These are phyloP conservation scores for Druon quercuslanigerum DNA, from an alignment of 1,140 invertebrate species.

Conservation along the genomic window DNA sequence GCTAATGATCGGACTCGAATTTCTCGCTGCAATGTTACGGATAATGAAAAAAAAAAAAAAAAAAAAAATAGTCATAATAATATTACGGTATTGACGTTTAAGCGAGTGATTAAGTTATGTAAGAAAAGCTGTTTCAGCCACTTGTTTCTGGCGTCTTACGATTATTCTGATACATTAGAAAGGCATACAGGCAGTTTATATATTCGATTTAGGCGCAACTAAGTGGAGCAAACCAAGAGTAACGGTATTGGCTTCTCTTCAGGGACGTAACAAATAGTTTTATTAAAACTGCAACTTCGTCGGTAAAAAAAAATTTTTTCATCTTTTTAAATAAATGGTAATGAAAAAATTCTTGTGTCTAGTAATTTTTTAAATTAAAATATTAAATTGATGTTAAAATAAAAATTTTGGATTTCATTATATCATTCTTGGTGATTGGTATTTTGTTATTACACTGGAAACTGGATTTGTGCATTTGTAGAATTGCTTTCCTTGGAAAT, in stretches of 20 bases:
- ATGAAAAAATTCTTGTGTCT: too few species aligned
- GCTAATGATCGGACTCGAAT: background rate
- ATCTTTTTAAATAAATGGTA: too few species aligned
- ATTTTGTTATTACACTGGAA: too few species aligned
- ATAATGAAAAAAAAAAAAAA: background rate
- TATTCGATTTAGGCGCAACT: conserved; percentile 29
- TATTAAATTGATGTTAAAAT: too few species aligned
- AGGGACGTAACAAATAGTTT: conserved; percentile 14
- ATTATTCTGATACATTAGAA: conserved; percentile 26
- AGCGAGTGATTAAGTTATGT: background rate
- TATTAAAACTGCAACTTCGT: too few species aligned
- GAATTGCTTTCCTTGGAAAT: too few species aligned
- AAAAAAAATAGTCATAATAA: background rate
- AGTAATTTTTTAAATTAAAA: too few species aligned
- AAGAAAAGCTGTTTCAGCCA: background rate
- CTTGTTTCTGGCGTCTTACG: background rate
- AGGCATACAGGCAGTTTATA: conserved; percentile 19
- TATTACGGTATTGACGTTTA: background rate
- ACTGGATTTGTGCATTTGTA: too few species aligned
- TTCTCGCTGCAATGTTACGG: background rate
- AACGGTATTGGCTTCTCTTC: conserved; percentile 3
- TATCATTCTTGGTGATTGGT: too few species aligned
- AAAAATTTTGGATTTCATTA: too few species aligned
- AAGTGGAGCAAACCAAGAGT: conserved; percentile 25
- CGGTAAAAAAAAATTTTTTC: too few species aligned